Conservation (phyloP, 2,113 vertebrate genomes). For the Lasiurus cinereus region DNA sequence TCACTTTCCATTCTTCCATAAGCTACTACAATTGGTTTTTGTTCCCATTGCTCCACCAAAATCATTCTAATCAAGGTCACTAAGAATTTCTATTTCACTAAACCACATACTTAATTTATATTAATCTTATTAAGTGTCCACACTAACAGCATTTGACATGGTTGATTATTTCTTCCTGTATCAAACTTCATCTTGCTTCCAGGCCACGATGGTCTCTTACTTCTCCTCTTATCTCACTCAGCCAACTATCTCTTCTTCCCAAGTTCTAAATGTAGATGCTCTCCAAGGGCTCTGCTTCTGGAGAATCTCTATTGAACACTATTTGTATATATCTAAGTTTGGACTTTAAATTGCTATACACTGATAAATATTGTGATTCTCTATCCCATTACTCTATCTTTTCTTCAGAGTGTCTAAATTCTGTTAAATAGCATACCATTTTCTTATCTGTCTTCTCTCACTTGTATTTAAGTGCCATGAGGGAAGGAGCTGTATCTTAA, state of each 20-base stretch:
- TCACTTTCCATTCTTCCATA: neutral
- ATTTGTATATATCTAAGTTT: neutral
- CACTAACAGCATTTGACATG: neutral
- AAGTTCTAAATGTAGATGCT: neutral
- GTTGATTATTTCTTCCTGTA: neutral
- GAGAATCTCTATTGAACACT: neutral
- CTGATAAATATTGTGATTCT: neutral
- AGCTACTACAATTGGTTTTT: neutral
- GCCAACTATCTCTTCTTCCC: neutral
- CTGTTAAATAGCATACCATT: neutral
- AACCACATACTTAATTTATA: neutral
- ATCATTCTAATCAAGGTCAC: neutral
- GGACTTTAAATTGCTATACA: neutral
- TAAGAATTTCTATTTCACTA: neutral
- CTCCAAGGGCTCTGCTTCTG: neutral
- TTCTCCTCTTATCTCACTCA: neutral
- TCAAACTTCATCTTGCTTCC: neutral
- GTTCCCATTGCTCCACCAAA: neutral
- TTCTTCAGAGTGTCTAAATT: neutral
- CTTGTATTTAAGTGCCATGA: neutral
- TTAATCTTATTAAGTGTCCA: neutral
- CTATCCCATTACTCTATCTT: neutral
- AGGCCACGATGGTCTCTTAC: neutral
- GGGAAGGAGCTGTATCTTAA: neutral
- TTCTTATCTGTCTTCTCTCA: slow-evolving; percentile 15